Percentiles rank a stretch among this genome's conserved stretches.
phyloP scores from a whole-genome alignment of 2,888 invertebrate species.

The Odontocolon sp. region DNA sequence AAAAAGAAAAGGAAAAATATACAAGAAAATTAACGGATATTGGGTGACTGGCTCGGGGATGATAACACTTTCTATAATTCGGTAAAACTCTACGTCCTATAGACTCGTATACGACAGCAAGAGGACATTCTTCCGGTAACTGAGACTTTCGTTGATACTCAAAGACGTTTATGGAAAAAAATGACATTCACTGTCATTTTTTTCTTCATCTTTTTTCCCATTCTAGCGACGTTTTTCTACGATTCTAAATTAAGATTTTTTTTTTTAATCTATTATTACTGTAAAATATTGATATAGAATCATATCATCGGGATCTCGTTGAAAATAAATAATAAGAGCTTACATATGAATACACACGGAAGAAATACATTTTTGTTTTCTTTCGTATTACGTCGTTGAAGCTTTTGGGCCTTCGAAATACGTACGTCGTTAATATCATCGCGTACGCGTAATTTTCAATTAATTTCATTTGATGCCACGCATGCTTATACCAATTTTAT shows the following conservation, averaged over 20 bases:
- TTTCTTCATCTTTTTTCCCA: neutral
- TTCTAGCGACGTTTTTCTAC: constrained; percentile 39
- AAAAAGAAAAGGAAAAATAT: constrained; percentile 20
- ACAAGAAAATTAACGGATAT: constrained; percentile 25
- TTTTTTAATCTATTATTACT: constrained; percentile 21
- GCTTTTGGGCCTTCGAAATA: constrained; percentile 34
- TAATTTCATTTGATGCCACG: constrained; percentile 21
- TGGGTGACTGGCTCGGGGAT: constrained; percentile 53
- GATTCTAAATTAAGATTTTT: constrained; percentile 34
- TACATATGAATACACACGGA: constrained; percentile 46
- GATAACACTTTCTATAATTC: constrained; percentile 53
- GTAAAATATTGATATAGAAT: constrained; percentile 35
- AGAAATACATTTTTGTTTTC: constrained; percentile 47
- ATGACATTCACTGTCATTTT: constrained; percentile 31
- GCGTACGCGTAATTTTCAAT: constrained; percentile 12
- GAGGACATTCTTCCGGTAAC: constrained; percentile 50
- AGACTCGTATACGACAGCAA: constrained; percentile 54
- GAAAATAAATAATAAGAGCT: constrained; percentile 54
- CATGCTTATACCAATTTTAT: constrained; percentile 1
- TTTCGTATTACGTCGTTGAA: constrained; percentile 12
- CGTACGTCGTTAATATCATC: constrained; percentile 16
- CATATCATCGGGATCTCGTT: constrained; percentile 42
- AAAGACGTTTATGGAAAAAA: constrained; percentile 34
- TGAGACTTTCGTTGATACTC: constrained; percentile 51
- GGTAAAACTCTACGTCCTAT: constrained; percentile 29